phyloP scores from a whole-genome alignment of 1,140 invertebrate species.

The Drosophila quadrilineata region DNA sequence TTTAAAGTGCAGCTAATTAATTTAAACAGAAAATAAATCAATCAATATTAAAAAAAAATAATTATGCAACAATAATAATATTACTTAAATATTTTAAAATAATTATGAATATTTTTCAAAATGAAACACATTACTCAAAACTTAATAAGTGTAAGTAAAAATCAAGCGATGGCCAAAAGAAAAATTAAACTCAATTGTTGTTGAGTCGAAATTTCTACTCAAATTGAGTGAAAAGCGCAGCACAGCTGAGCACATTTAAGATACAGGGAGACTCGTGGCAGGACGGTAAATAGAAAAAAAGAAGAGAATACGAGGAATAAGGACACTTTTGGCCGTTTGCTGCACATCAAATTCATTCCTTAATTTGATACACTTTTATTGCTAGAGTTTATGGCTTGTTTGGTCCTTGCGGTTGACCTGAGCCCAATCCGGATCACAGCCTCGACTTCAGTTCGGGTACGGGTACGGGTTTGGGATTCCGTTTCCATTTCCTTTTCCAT shows the following conservation, averaged over 20 bases:
- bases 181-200: constrained; percentile 27
- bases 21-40: too few species aligned
- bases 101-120: too few species aligned
- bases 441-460: neutral
- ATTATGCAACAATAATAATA: too few species aligned
- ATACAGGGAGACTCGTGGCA: constrained; percentile 16
- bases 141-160: too few species aligned
- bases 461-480: too few species aligned
- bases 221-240: neutral
- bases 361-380: constrained; percentile 79
- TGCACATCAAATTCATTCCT: constrained; percentile 63
- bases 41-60: too few species aligned
- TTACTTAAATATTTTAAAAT: too few species aligned
- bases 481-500: too few species aligned
- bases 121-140: too few species aligned
- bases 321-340: constrained; percentile 3
- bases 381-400: constrained; percentile 69
- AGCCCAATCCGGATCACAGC: constrained; percentile 27
- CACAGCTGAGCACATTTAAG: neutral
- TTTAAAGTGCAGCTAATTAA: too few species aligned
- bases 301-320: neutral
- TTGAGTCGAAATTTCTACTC: constrained; percentile 42
- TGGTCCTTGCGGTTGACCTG: constrained; percentile 57
- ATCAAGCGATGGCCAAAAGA: too few species aligned
- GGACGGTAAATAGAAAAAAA: constrained; percentile 16